Base-by-base conservation (phyloP, 2,888 invertebrate genomes). In the Smittia sp. region DNA sequence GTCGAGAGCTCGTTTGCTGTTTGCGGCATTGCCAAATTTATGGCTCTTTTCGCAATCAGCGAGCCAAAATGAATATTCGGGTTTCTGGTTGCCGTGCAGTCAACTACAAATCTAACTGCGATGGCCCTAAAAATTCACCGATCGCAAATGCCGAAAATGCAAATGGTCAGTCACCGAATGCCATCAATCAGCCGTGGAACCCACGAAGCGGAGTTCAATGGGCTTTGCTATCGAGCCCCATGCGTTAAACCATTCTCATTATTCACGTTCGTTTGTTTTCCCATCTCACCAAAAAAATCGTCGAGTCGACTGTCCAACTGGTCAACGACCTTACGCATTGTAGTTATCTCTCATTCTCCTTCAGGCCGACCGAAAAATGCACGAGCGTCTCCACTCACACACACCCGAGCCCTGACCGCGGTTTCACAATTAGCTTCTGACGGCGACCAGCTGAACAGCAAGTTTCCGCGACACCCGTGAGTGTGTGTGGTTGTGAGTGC, bases 251-350 rank as follows among this genome's bases (percentile, higher is more conserved):
- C 11, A 46, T n/a, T 46, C 46, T 46, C 15, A 15, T 46, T 46
- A 46, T 46, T 22, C 58, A 58, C 58, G 20, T 58, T 58, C 63
- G n/a, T 63, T 25, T 25, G 24, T 25, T n/a, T 58, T 63, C 32
- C 27, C 62, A 22, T 62, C 62, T 25, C 63, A 7, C 9, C 9
- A 6, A 27, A 63, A 25, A 63, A 63, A 27, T 4, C 63, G 11
- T 7, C 15, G 22, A 58, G 18, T 22, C 20, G 32, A 67, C 18
- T 69, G 69, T 69, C 69, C 69, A 54, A 32, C 27, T 69, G 69
- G 69, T 69, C 69, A 69, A 27, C 69, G 69, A 69, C 69, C 69
- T 69, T 69, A 69, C 69, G 69, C 69, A 69, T 69, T 25, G 27
- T 25, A 41, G 54, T 69, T 52, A 69, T 69, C 69, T 69, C 20